Conservation (phyloP, 2,888 invertebrate genomes). For the Gnatocerus cornutus region DNA sequence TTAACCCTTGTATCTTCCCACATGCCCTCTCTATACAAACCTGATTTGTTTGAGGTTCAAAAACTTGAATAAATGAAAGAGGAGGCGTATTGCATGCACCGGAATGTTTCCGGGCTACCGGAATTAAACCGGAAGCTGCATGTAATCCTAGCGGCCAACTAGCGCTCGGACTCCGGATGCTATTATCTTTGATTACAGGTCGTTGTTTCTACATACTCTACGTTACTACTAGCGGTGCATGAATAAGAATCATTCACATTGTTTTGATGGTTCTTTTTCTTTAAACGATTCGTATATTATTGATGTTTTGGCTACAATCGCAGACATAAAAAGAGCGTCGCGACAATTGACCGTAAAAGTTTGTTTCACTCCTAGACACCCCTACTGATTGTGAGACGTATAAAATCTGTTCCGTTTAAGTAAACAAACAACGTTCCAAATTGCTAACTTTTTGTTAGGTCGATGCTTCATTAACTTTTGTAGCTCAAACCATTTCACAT, state of each 20-base stretch:
- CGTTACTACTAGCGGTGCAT: too few relatives aligned
- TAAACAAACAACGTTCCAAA: constrained; percentile 9
- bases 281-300: background rate
- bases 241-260: too few relatives aligned
- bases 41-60: background rate
- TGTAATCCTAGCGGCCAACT: constrained; percentile 20
- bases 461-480: background rate
- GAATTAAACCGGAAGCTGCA: constrained; percentile 29
- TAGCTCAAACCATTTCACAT: too few relatives aligned
- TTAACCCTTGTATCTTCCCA: background rate
- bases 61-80: constrained; percentile 17
- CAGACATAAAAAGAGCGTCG: constrained; percentile 16
- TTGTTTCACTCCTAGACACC: constrained; percentile 2
- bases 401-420: constrained; percentile 18
- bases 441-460: background rate
- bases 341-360: constrained; percentile 22
- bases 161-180: constrained; percentile 30
- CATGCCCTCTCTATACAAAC: background rate
- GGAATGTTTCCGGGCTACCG: constrained; percentile 13
- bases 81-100: constrained; percentile 14
- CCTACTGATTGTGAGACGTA: constrained; percentile 8
- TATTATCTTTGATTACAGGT: constrained; percentile 25
- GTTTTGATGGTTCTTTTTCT: too few relatives aligned
- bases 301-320: background rate
- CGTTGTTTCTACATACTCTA: constrained; percentile 6